Evolutionary conservation across 2,888 invertebrate genomes (phyloP).

Genomic region (Abrostola tripartita): DNA sequence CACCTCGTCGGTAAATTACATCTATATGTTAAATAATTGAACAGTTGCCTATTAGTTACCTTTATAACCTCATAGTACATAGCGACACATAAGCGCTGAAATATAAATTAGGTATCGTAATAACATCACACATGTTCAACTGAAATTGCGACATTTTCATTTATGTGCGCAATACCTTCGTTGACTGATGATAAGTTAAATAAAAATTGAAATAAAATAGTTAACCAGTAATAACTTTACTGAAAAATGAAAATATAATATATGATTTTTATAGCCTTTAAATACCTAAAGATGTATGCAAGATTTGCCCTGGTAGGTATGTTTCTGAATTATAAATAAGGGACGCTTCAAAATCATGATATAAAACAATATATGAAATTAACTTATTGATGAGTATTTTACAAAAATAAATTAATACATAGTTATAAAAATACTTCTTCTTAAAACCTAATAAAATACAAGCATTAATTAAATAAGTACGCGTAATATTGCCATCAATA

Average conservation of each 20-base stretch:
- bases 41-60: background rate
- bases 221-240: no score
- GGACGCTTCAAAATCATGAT: slow-evolving; percentile 11
- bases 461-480: slow-evolving; percentile 68
- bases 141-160: background rate
- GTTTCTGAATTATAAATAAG: background rate
- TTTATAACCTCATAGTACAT: background rate
- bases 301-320: no score
- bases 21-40: background rate
- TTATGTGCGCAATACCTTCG: no score
- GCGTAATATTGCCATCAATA: slow-evolving; percentile 64
- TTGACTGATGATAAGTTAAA: no score
- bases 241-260: no score
- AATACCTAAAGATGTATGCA: no score
- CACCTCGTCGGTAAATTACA: background rate
- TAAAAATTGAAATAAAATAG: no score
- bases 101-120: background rate
- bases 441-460: slow-evolving; percentile 63
- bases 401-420: slow-evolving; percentile 56
- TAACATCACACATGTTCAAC: background rate
- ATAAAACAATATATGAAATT: slow-evolving; percentile 18
- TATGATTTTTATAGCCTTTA: no score
- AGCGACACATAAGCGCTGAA: background rate
- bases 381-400: slow-evolving; percentile 51
- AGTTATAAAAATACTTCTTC: slow-evolving; percentile 52